phyloP scores from a whole-genome alignment of 2,113 vertebrate species.

The Silurus glanis region DNA sequence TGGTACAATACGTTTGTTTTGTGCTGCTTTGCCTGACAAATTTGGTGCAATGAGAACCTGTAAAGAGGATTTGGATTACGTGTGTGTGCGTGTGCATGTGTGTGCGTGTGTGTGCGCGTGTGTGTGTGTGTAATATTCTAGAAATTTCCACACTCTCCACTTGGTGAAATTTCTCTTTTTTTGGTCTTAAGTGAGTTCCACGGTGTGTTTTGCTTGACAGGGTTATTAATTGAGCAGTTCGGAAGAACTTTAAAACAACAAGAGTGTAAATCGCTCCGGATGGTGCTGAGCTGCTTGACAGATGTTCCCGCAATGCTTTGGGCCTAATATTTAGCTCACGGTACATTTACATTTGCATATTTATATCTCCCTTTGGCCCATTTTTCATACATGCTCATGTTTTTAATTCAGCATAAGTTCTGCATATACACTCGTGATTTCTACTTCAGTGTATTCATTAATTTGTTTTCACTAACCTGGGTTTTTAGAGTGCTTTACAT shows the following conservation, averaged over 20 bases:
- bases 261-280: conserved; percentile 33
- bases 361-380: conserved; percentile 42
- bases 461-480: background rate
- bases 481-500: background rate
- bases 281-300: conserved; percentile 40
- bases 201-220: conserved; percentile 38
- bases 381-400: conserved; percentile 34
- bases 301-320: conserved; percentile 47
- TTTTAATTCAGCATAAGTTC: conserved; percentile 8
- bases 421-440: background rate
- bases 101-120: too few species aligned
- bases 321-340: conserved; percentile 37
- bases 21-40: background rate
- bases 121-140: background rate
- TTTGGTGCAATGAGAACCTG: background rate
- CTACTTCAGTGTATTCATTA: background rate
- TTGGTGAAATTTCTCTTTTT: background rate
- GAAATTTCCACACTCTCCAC: background rate
- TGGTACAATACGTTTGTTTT: background rate
- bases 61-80: background rate
- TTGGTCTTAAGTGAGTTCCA: conserved; percentile 1
- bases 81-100: too few species aligned
- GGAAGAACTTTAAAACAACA: conserved; percentile 44
- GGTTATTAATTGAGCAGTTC: conserved; percentile 49
- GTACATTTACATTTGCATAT: conserved; percentile 48